Percentiles rank a stretch among this genome's conserved stretches.
Conservation (phyloP, 2,888 invertebrate genomes). For the Lagria hirta region DNA sequence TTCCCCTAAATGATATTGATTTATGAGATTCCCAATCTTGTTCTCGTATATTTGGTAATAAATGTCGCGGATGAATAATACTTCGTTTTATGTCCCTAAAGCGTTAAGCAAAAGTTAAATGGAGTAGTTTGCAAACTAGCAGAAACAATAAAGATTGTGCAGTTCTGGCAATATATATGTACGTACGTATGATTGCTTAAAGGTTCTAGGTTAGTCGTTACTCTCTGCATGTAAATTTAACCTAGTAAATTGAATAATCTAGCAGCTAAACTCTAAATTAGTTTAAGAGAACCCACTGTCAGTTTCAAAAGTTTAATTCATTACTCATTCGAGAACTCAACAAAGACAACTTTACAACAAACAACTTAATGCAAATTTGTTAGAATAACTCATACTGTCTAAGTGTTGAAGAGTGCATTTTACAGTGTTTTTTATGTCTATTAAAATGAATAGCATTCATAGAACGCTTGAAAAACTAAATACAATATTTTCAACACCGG, state of each 20-base stretch:
- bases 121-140: too few relatives aligned
- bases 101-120: too few relatives aligned
- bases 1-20: too few relatives aligned
- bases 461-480: conserved; percentile 11
- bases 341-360: conserved; percentile 21
- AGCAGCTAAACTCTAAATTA: conserved; percentile 18
- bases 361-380: conserved; percentile 22
- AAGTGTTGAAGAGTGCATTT: conserved; percentile 5
- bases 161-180: too few relatives aligned
- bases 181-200: too few relatives aligned
- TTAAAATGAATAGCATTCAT: conserved; percentile 14
- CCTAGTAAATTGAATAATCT: conserved; percentile 26
- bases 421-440: conserved; percentile 13
- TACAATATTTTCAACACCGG: conserved; percentile 11
- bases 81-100: too few relatives aligned
- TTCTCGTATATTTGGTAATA: too few relatives aligned
- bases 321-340: conserved; percentile 20
- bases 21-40: too few relatives aligned
- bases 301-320: conserved; percentile 23
- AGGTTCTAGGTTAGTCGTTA: conserved; percentile 25
- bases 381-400: conserved; percentile 14
- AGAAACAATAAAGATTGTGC: too few relatives aligned
- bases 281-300: conserved; percentile 21
- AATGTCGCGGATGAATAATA: too few relatives aligned
- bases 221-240: conserved; percentile 26